phyloP scores from a whole-genome alignment of 37 sponge, comb jelly and placozoan species.

The Axinella damicornis region DNA sequence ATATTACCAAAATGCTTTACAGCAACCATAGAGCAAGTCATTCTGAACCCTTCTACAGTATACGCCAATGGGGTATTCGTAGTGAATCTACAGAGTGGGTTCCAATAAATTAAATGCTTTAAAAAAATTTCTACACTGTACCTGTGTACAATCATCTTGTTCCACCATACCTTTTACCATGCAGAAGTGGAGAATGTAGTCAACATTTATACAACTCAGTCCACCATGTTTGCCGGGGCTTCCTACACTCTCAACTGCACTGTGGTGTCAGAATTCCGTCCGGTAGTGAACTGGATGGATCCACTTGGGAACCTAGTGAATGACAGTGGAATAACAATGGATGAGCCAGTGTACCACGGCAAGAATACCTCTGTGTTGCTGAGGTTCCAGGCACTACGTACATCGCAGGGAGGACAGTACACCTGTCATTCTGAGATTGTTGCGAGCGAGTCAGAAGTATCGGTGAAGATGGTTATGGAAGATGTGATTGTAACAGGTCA shows the following conservation, averaged over 20 bases:
- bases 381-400: neutral
- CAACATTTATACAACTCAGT: too few species aligned
- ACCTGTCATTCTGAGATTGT: conserved; percentile 5
- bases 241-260: conserved; percentile 6
- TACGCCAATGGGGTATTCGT: too few species aligned
- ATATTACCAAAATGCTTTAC: too few species aligned
- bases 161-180: too few species aligned
- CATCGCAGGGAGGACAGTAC: conserved; percentile 22
- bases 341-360: neutral
- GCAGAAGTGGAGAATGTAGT: too few species aligned
- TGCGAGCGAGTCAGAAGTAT: neutral
- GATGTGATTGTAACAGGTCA: conserved; percentile 4
- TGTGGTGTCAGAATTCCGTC: neutral
- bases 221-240: neutral
- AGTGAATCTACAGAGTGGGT: too few species aligned
- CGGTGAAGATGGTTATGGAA: neutral
- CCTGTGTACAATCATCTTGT: too few species aligned
- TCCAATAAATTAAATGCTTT: too few species aligned
- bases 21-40: too few species aligned
- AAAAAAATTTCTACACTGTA: too few species aligned
- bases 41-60: too few species aligned
- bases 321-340: neutral
- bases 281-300: conserved; percentile 9
- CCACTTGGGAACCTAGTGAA: neutral
- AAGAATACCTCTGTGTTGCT: neutral